Conservation (phyloP, 2,113 vertebrate genomes). For the Tetraodon nigroviridis region DNA sequence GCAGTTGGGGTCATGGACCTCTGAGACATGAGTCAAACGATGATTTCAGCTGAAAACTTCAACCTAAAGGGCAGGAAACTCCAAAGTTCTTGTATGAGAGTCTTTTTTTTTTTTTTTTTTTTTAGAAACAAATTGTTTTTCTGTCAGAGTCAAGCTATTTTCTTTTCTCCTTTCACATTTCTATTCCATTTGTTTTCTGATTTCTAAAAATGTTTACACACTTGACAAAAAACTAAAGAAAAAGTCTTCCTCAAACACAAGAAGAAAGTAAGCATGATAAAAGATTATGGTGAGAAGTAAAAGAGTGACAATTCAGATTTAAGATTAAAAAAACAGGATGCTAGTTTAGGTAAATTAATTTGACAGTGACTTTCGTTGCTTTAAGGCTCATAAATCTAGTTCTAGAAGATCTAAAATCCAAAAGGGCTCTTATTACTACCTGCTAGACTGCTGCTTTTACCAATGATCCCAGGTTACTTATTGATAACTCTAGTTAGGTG, state of each 20-base stretch:
- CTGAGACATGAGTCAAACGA: constrained; percentile 36
- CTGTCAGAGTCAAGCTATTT: background rate
- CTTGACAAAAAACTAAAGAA: background rate
- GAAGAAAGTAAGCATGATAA: background rate
- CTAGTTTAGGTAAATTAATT: too few species aligned
- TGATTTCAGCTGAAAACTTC: constrained; percentile 12
- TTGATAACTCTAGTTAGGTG: too few species aligned
- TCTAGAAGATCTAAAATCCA: too few species aligned
- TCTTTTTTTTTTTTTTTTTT: background rate
- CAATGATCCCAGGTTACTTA: too few species aligned
- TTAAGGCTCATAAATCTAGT: too few species aligned
- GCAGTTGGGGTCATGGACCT: background rate
- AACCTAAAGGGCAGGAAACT: constrained; percentile 50
- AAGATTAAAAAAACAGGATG: too few species aligned
- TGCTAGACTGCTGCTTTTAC: too few species aligned
- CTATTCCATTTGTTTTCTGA: background rate
- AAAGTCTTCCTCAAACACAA: background rate
- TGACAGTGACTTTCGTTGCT: too few species aligned
- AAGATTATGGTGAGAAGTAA: background rate
- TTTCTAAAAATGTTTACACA: background rate
- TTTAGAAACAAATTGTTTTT: background rate
- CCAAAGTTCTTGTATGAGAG: background rate
- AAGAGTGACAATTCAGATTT: too few species aligned
- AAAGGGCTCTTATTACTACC: too few species aligned
- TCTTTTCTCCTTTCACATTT: background rate